Evolutionary conservation across 2,113 vertebrate species (phyloP).

Genomic region (Rhegmatorhina hoffmannsi): DNA sequence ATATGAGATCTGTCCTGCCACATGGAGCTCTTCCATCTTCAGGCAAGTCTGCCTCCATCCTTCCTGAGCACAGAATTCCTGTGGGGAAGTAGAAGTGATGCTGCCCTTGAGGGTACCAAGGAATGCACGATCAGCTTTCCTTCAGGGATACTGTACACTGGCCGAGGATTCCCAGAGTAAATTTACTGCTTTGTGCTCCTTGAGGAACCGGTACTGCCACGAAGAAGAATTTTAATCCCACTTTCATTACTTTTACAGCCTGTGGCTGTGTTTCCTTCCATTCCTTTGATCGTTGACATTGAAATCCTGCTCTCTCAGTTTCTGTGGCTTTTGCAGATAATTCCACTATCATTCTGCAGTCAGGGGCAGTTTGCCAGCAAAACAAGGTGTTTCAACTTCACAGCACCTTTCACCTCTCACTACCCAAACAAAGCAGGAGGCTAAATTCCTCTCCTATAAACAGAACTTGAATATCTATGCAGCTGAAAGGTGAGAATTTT

Average conservation of each 20-base stretch:
- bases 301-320: constrained; percentile 51
- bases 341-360: constrained; percentile 51
- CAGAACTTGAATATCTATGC: not conserved
- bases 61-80: not conserved
- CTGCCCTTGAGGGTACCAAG: not conserved
- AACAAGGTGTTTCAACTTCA: not conserved
- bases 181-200: not conserved
- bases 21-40: not conserved
- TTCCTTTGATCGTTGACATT: constrained; percentile 64
- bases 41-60: not conserved
- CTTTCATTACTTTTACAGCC: constrained; percentile 55
- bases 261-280: constrained; percentile 63
- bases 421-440: not conserved
- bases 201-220: constrained; percentile 18
- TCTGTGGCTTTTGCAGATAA: constrained; percentile 58
- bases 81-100: not conserved
- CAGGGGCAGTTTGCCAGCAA: constrained; percentile 15
- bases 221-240: constrained; percentile 59
- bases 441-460: constrained; percentile 3
- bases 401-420: constrained; percentile 22
- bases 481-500: not conserved
- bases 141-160: not conserved
- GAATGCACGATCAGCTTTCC: not conserved
- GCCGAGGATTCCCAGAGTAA: not conserved
- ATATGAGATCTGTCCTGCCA: not conserved